Base-by-base conservation (phyloP, 1,140 invertebrate genomes). In the Brachionus rubens region DNA sequence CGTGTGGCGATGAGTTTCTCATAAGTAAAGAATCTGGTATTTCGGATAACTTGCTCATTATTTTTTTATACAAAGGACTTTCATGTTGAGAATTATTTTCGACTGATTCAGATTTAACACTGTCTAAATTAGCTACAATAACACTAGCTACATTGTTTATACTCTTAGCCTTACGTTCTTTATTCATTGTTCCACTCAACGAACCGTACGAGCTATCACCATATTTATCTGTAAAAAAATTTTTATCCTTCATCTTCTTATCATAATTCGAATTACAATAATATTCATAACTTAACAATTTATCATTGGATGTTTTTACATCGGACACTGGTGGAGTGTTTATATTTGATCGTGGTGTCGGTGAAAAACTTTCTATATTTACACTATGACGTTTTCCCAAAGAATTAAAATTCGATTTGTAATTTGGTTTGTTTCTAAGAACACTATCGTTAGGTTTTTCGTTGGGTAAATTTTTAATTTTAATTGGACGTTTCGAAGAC, bases 11-110 rank as follows among this genome's bases (percentile, higher is more conserved):
- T 36, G 33, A 36, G 12, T 26, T 26, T 19, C 48, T 50, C 16
- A 19, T 48, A 6, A 70, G 46, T 26, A 50, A 21, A 19, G 65
- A 47, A 33, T 72, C 68, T 1, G 68, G 68, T 40, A 72, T 33
- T 54, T 72, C 68, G 19, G 68, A 72, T 24, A 72, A 30, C 30
- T 72, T 72, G 12, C 30, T 40, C 68, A 72, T 72, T 21, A 72
- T 72, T 52, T 72, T 72, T 41, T 46, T 48, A 30, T 50, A 72
- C 68, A 72, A 54, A 33, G 46, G 46, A 16, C 68, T 72, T 33
- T 54, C 68, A 7, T 47, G 9, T 24, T 65, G 36, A 24, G 19
- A 5, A 3, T 41, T 28, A 21, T 3, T 33, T 33, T 59, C 50
- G 3, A 26, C 21, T 0, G 54, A 9, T 5, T 59, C 54, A n/a